phyloP scores from a whole-genome alignment of 2,113 vertebrate genomes.

The Lipotes vexillifer region DNA sequence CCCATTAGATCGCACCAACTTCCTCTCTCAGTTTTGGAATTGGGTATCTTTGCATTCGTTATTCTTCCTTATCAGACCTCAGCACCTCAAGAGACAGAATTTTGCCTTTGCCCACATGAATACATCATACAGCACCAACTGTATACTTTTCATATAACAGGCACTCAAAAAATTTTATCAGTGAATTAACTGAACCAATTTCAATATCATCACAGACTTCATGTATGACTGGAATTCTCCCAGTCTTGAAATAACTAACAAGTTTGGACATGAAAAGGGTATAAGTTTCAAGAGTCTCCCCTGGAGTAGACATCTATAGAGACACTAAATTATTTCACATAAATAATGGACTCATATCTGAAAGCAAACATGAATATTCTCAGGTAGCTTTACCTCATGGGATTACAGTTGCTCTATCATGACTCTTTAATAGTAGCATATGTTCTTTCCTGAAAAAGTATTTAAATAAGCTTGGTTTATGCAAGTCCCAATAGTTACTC shows the following conservation, averaged over 20 bases:
- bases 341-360: not conserved
- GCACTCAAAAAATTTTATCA: not conserved
- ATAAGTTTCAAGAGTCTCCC: not conserved
- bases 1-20: not conserved
- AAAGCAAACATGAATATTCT: constrained; percentile 43
- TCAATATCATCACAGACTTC: not conserved
- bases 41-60: not conserved
- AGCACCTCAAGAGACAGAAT: not conserved
- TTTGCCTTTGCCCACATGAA: not conserved
- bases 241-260: constrained; percentile 23
- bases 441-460: constrained; percentile 44
- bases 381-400: constrained; percentile 23
- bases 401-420: constrained; percentile 41
- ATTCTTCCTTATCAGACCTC: not conserved
- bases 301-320: not conserved
- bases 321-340: constrained; percentile 2
- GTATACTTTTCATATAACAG: not conserved
- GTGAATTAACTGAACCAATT: not conserved
- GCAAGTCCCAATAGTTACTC: constrained; percentile 13
- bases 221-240: not conserved
- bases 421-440: constrained; percentile 46
- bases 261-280: not conserved
- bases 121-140: rapidly evolving
- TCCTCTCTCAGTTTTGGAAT: not conserved
- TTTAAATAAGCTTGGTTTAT: constrained; percentile 51